Percentiles rank a stretch among this genome's conserved stretches.
phyloP scores from a whole-genome alignment of 2,113 vertebrate genomes.

The Bos javanicus region DNA sequence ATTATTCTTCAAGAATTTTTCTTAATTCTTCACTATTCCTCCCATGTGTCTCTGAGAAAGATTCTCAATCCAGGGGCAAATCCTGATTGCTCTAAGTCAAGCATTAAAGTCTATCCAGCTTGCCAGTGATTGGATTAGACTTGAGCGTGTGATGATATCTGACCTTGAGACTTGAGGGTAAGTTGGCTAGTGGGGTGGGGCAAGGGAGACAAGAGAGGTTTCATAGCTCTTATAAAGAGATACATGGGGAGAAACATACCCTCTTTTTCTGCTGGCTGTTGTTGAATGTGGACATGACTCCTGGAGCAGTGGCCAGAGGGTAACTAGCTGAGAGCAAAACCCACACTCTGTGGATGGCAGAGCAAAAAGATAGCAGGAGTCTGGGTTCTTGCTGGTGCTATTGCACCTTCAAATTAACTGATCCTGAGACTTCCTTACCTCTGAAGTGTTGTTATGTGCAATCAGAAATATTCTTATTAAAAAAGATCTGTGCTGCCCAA shows the following conservation, averaged over 20 bases:
- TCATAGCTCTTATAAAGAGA: neutral
- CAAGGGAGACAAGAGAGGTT: neutral
- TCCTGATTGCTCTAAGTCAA: neutral
- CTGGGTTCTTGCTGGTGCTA: neutral
- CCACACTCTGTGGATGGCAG: neutral
- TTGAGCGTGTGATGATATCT: neutral
- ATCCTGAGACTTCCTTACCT: neutral
- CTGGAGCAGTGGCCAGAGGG: neutral
- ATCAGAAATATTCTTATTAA: neutral
- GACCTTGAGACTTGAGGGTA: neutral
- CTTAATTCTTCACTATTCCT: neutral
- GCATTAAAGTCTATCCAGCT: neutral
- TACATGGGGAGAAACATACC: neutral
- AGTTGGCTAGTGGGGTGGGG: too few species aligned
- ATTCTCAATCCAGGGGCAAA: neutral
- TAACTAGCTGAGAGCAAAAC: neutral
- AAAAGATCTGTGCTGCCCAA: neutral
- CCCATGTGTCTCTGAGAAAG: neutral
- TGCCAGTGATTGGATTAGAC: neutral
- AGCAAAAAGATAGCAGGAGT: neutral
- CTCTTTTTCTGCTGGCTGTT: neutral
- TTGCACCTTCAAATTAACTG: neutral
- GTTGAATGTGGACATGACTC: neutral
- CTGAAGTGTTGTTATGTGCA: neutral
- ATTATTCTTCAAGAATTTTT: neutral